Base-by-base conservation (phyloP, 2,888 invertebrate species). In the Eristalis arbustorum region DNA sequence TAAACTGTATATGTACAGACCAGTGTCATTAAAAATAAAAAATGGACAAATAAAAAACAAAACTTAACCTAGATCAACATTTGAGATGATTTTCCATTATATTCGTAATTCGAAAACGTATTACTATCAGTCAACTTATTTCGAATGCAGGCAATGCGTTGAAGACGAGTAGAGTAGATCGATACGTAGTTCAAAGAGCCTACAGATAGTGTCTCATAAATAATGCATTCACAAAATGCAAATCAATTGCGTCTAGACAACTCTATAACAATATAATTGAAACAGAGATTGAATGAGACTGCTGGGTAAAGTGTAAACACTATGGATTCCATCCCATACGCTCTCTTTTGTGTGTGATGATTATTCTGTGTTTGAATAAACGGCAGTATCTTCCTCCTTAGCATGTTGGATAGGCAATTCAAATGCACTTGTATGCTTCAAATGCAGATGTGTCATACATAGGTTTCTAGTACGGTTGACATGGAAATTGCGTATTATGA, bases 371-470 rank as follows among this genome's bases (percentile, higher is more conserved):
- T 59, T 59, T 59, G 59, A 59, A 59, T 59, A 59, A 59, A 28
- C 25, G 25, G 25, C 59, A 59, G 59, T 23, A 59, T 18, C 49
- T 49, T 49, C 49, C 49, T 49, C 23, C 23, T 18, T 14, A 13
- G 59, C 59, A 18, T 49, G 18, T 18, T 6, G 49, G 18, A 8
- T 49, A 49, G 49, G 56, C 56, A 56, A 34, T 64, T 64, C 56
- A 73, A 31, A 73, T 64, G 73, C 63, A 64, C 64, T 73, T 64
- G 73, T 64, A 73, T 64, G 64, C 23, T 73, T 64, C 56, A 18
- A 73, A 56, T 64, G 56, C 73, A 73, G 56, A 73, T 73, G 25
- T 59, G 59, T 28, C 25, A 25, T 59, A 28, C 25, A 13, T 31
- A 31, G 31, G 31, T 8, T 59, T 23, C 59, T 14, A 18, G 14